phyloP scores from a whole-genome alignment of 2,888 invertebrate species.

The Drosophila birchii region DNA sequence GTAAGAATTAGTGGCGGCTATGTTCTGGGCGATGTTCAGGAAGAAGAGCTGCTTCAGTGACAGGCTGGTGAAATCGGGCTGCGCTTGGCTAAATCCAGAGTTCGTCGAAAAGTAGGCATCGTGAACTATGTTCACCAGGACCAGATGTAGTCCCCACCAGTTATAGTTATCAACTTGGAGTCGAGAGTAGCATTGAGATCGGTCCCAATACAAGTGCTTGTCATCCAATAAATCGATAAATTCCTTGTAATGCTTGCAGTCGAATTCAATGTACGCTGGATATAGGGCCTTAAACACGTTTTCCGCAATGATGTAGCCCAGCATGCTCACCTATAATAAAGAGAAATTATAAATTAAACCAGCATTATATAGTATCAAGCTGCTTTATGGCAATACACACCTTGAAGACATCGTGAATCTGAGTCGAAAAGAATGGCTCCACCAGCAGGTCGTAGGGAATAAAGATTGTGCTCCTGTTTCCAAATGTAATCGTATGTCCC shows the following conservation, averaged over 20 bases:
- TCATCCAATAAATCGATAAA: neutral
- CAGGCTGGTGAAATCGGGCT: neutral
- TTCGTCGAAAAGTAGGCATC: constrained; percentile 4
- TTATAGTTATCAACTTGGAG: no score
- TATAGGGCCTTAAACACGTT: neutral
- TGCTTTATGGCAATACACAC: neutral
- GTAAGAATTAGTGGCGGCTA: neutral
- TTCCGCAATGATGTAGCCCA: neutral
- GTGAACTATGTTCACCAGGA: neutral
- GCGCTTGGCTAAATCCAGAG: neutral
- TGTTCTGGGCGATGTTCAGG: neutral
- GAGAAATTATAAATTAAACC: neutral
- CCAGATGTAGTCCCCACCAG: neutral
- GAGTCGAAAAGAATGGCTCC: neutral
- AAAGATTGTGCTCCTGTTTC: neutral
- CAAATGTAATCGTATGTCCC: neutral
- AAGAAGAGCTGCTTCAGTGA: neutral
- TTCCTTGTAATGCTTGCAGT: neutral
- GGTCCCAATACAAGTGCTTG: neutral
- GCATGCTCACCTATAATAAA: neutral
- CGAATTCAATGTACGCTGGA: neutral
- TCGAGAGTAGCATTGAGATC: neutral
- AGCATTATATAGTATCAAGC: neutral
- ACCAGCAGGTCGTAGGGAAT: neutral
- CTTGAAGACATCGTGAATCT: constrained; percentile 1